A percentile compares a stretch with the other conserved stretches of the same genome.
Evolutionary conservation across 2,888 invertebrate species (phyloP).

Genomic region (Luperina testacea): DNA sequence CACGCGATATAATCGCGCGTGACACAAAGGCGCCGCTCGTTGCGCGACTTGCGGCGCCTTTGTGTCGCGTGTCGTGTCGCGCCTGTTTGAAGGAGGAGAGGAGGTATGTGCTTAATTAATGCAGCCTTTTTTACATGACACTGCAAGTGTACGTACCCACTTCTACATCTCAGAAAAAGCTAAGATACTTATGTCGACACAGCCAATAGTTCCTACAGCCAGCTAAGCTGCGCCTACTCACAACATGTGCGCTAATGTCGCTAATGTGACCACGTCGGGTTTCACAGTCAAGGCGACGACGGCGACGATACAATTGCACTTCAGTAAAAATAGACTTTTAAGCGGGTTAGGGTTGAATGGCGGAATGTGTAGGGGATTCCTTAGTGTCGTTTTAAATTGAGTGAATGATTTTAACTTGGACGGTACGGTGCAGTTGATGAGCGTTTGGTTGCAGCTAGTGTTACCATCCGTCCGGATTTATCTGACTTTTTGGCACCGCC

Average conservation of each 20-base stretch:
- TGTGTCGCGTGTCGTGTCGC: no score
- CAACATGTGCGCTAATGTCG: constrained; percentile 32
- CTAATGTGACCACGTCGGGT: constrained; percentile 69
- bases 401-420: not conserved
- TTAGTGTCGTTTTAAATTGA: not conserved
- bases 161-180: constrained; percentile 3
- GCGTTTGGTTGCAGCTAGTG: not conserved
- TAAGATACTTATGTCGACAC: not conserved
- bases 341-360: constrained; percentile 31
- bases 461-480: not conserved
- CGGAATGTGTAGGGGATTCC: constrained; percentile 1
- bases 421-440: not conserved
- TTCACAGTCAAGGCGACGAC: constrained; percentile 73
- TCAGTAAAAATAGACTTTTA: constrained; percentile 43
- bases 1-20: no score
- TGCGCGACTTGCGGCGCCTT: no score
- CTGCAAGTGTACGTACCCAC: not conserved
- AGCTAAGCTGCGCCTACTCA: constrained; percentile 26
- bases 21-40: no score
- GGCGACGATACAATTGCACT: constrained; percentile 47
- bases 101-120: not conserved
- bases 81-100: no score
- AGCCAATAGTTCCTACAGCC: not conserved
- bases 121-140: not conserved
- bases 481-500: not conserved